Percentiles rank a stretch among this genome's conserved stretches.
Evolutionary conservation across 2,888 invertebrate species (phyloP).

Genomic region (Perdita meconis): DNA sequence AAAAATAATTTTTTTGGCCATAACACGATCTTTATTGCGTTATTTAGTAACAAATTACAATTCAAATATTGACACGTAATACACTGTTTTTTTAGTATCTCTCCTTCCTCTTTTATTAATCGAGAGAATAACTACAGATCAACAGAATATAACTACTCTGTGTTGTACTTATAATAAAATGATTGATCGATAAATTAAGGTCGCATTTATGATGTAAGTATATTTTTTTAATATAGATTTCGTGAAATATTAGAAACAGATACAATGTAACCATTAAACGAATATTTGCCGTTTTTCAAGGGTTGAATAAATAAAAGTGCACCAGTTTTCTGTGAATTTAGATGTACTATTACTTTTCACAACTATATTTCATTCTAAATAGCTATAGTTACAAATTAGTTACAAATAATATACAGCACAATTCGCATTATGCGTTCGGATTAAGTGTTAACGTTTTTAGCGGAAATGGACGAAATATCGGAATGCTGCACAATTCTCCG

Average conservation of each 20-base stretch:
- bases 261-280: neutral
- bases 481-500: conserved; percentile 56
- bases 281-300: no score
- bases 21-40: no score
- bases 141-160: no score
- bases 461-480: conserved; percentile 69
- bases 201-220: no score
- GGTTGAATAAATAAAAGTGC: conserved; percentile 16
- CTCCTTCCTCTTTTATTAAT: neutral
- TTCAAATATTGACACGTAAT: no score
- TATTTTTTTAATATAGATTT: no score
- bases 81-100: no score
- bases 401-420: conserved; percentile 62
- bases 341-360: conserved; percentile 31
- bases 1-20: no score
- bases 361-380: conserved; percentile 45
- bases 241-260: neutral
- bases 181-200: no score
- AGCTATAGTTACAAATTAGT: conserved; percentile 58
- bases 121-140: no score
- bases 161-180: no score
- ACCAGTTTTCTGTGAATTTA: conserved; percentile 25
- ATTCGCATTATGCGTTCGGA: conserved; percentile 51
- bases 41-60: no score
- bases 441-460: conserved; percentile 67